phyloP scores from a whole-genome alignment of 2,888 invertebrate genomes.

The Busseola fusca region DNA sequence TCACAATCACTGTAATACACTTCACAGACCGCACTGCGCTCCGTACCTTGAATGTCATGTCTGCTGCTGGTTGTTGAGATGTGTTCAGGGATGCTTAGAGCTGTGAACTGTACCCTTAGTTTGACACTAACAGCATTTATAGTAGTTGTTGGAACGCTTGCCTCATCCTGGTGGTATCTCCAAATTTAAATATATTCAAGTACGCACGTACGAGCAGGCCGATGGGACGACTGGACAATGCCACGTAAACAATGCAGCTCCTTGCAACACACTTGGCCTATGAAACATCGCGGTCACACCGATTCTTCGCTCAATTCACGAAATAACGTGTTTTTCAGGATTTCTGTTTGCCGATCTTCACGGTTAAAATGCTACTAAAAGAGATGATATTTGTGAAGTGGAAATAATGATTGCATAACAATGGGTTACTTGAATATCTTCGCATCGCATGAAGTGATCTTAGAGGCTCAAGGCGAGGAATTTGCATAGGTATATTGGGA shows the following conservation, averaged over 20 bases:
- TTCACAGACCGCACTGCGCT: slow-evolving; percentile 70
- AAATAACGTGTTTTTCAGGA: slow-evolving; percentile 72
- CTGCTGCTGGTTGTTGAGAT: slow-evolving; percentile 71
- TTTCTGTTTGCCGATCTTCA: slow-evolving; percentile 68
- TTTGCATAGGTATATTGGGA: slow-evolving; percentile 33
- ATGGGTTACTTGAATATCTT: slow-evolving; percentile 45
- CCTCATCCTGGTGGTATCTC: slow-evolving; percentile 87
- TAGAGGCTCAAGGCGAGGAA: slow-evolving; percentile 50
- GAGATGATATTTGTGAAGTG: slow-evolving; percentile 60
- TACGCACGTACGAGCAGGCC: slow-evolving; percentile 86
- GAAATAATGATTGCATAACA: slow-evolving; percentile 55
- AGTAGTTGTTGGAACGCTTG: slow-evolving; percentile 79
- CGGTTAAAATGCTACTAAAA: slow-evolving; percentile 62
- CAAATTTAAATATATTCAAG: slow-evolving; percentile 89
- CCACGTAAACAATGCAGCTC: slow-evolving; percentile 83
- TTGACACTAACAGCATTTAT: slow-evolving; percentile 82
- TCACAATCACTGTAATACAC: slow-evolving; percentile 68
- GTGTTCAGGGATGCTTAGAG: slow-evolving; percentile 81
- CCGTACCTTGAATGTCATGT: slow-evolving; percentile 87
- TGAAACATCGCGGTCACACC: slow-evolving; percentile 82
- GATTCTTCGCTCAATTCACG: slow-evolving; percentile 73
- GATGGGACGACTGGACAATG: slow-evolving; percentile 85
- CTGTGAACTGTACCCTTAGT: slow-evolving; percentile 83
- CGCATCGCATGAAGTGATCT: slow-evolving; percentile 53
- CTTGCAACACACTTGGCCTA: slow-evolving; percentile 83